These are phyloP conservation scores for Cossypha niveicapilla DNA, from an alignment of 2,797 vertebrate species.

Conservation along the genomic window DNA sequence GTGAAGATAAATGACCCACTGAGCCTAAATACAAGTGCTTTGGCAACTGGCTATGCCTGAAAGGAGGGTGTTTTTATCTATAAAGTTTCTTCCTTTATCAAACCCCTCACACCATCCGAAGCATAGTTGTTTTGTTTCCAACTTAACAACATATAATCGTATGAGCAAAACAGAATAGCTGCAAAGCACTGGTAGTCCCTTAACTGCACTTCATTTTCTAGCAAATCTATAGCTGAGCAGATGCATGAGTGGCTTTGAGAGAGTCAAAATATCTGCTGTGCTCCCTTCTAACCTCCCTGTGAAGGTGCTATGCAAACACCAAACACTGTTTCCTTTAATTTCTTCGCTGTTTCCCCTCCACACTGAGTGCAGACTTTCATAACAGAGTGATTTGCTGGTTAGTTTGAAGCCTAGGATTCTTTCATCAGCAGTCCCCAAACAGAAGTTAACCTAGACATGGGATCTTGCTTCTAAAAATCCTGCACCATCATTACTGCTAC, in stretches of 20 bases:
- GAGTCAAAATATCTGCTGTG: not conserved
- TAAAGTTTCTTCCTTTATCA: not conserved
- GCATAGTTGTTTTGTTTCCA: slow-evolving; percentile 1
- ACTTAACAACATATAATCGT: slow-evolving; percentile 16
- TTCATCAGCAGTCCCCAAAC: not conserved
- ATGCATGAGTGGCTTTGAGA: not conserved
- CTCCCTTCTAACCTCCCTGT: not conserved
- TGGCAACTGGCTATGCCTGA: not conserved
- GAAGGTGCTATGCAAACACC: not conserved
- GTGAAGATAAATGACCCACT: slow-evolving; percentile 32
- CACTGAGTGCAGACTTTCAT: not conserved
- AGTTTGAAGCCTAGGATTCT: not conserved
- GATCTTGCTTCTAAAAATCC: not conserved
- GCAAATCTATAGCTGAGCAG: not conserved
- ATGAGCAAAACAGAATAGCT: not conserved
- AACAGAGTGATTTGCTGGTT: not conserved
- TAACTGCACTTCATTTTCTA: not conserved
- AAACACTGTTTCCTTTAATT: not conserved
- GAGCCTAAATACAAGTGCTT: not conserved
- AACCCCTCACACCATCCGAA: not conserved
- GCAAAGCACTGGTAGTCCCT: not conserved
- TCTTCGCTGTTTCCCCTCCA: not conserved
- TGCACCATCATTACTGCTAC: not conserved
- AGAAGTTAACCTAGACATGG: not conserved
- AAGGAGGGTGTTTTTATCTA: not conserved